Base-by-base conservation (phyloP, 2,797 vertebrate species). In the Pangasius mekongensis region DNA sequence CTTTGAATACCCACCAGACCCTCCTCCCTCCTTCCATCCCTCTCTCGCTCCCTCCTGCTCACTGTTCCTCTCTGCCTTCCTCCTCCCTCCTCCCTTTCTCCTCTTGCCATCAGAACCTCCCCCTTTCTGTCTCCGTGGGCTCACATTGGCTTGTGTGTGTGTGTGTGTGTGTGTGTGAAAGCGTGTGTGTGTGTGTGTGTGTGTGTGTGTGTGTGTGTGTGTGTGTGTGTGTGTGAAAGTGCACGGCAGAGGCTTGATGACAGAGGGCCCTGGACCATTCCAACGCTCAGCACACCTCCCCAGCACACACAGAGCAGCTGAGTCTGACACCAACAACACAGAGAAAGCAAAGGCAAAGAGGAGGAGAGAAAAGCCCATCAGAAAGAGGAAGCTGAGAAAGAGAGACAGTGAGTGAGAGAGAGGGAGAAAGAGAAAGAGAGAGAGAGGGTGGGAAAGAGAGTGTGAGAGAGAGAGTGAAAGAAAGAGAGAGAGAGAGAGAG, bases 1-100 rank as follows among this genome's bases (percentile, higher is more conserved):
- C 96, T 95, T 94, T 96, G 95, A 96, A 97, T 97, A 95, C 97
- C 96, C 97, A 95, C 92, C 96, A 97, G 96, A 95, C 94, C 66
- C 76, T 91, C 91, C 89, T 81, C 87, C 85, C 73, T 94, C 87
- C 83, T 84, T 85, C 87, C 84, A 86, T 86, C 83, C 43, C 82
- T 94, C 95, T 95, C 94, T 95, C 94, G 92, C 93, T 95, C 94
- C 94, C 94, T 93, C 94, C 94, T 94, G 89, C 47, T 84, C 69
- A 67, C 87, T 66, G 78, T 58, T 56, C 54, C 56, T 54, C 76
- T 81, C 83, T 80, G 11, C 60, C 94, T 69, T 85, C 78, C 89
- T 90, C 85, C 66, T 84, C 66, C 78, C 60, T 77, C 88, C 90
- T 90, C 90, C 89, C 85, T 85, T 89, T 88, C 89, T 91, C 90